Evolutionary conservation across 2,888 invertebrate genomes (phyloP).

Genomic region (Dichetophora obliterata): DNA sequence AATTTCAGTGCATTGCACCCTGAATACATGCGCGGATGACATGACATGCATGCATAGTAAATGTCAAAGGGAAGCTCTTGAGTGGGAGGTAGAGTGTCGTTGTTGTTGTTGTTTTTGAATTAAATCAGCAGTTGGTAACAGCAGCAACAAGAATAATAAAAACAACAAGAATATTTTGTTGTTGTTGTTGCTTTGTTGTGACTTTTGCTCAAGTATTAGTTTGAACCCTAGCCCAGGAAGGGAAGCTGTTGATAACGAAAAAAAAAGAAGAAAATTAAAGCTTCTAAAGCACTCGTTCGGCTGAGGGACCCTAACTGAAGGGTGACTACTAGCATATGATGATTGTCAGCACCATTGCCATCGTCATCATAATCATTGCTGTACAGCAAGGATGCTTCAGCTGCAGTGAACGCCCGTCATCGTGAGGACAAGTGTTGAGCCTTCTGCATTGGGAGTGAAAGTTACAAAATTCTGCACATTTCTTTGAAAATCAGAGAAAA

Average conservation of each 20-base stretch:
- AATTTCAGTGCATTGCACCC: slow-evolving; percentile 25
- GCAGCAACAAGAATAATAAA: slow-evolving; percentile 11
- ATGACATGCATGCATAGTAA: slow-evolving; percentile 32
- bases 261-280: not conserved
- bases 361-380: not conserved
- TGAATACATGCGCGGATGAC: slow-evolving; percentile 25
- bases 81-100: slow-evolving; percentile 23
- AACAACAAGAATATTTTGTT: slow-evolving; percentile 7
- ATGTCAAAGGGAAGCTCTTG: slow-evolving; percentile 37
- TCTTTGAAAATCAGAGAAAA: not conserved
- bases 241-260: not conserved
- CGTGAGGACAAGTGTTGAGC: not conserved
- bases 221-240: slow-evolving; percentile 14
- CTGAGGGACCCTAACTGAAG: slow-evolving; percentile 23
- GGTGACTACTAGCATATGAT: not conserved
- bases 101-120: slow-evolving; percentile 31
- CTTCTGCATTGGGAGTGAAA: slow-evolving; percentile 13
- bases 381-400: not conserved
- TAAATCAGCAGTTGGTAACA: slow-evolving; percentile 32
- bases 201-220: slow-evolving; percentile 24
- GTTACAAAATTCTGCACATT: not conserved
- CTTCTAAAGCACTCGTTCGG: not conserved
- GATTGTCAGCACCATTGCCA: slow-evolving; percentile 3
- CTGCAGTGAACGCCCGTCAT: not conserved
- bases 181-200: slow-evolving; percentile 6